A percentile compares a stretch with the other conserved stretches of the same genome.
These are phyloP conservation scores for Trematocara unimaculatum DNA, from an alignment of 2,113 vertebrate genomes.

Conservation along the genomic window DNA sequence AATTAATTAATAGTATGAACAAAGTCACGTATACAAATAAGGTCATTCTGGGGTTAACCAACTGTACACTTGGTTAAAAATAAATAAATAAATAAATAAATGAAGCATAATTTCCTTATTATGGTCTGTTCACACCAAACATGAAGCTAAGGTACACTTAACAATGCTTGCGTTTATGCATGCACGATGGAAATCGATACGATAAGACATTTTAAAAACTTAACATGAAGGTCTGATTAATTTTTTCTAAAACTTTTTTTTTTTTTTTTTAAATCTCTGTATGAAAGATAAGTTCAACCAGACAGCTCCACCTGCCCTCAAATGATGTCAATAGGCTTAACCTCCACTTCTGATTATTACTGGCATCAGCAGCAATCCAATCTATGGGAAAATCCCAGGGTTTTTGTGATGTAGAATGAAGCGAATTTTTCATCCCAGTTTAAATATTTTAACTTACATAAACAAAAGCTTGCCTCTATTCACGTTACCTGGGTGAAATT, in stretches of 20 bases:
- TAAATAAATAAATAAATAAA: background rate
- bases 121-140: background rate
- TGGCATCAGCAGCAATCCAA: background rate
- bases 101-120: background rate
- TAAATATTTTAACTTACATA: background rate
- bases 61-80: background rate
- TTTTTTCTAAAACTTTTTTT: background rate
- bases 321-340: background rate
- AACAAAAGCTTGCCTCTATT: background rate
- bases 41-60: background rate
- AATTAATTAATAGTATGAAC: fast-evolving
- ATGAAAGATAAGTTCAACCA: background rate
- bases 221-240: background rate
- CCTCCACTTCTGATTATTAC: background rate
- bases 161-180: background rate
- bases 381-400: background rate
- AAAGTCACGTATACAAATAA: background rate
- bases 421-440: fast-evolving
- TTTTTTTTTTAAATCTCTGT: background rate
- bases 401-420: background rate
- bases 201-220: background rate
- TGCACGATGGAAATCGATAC: background rate
- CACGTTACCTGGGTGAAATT: background rate
- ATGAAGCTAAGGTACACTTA: background rate
- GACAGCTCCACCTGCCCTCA: background rate